Base-by-base conservation (phyloP, 2,888 invertebrate species). In the Pristionchus exspectatus region DNA sequence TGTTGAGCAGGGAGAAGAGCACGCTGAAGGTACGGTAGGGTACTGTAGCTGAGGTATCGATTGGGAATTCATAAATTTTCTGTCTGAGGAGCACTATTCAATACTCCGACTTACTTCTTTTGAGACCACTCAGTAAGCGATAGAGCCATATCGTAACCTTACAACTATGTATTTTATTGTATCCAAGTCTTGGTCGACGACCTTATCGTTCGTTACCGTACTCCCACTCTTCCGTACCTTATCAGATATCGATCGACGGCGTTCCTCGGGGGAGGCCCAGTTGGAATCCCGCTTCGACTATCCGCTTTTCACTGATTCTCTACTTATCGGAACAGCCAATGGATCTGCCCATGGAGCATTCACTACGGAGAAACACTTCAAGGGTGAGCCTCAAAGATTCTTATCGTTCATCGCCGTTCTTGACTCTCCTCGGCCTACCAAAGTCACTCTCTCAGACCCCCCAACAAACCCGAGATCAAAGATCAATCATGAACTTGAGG, bases 241-340 rank as follows among this genome's bases (percentile, higher is more conserved):
- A 3, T 38, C 88, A 91, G 89, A 66, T 92, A 16, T 84, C 50
- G 18, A 91, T 94, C 81, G 94, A 94, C 74, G 91, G 92, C 66
- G 85, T 91, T 38, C 74, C 90, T 14, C 92, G 93, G 83, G 88
- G 90, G 90, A 91, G 33, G 91, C 92, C 27, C 91, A 91, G 90
- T 90, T 93, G 74, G 91, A 91, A 18, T 91, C 91, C 24, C 91
- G 93, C 83, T 94, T 94, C 90, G 92, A 92, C 86, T 93, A 94
- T 90, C 94, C 94, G 7, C 91, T 95, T 59, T 92, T 93, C 27
- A 93, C 93, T 12, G 94, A 94, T 89, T 91, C 91, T 66, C 90
- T 94, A 30, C 83, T 93, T 30, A 89, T 94, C 38, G 95, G 95
- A 9, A 91, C 90, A 9, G 69, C 90, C 7, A 90, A 92, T 44